Evolutionary conservation across 1,140 invertebrate species (phyloP).

Genomic region (Archegozetes longisetosus): DNA sequence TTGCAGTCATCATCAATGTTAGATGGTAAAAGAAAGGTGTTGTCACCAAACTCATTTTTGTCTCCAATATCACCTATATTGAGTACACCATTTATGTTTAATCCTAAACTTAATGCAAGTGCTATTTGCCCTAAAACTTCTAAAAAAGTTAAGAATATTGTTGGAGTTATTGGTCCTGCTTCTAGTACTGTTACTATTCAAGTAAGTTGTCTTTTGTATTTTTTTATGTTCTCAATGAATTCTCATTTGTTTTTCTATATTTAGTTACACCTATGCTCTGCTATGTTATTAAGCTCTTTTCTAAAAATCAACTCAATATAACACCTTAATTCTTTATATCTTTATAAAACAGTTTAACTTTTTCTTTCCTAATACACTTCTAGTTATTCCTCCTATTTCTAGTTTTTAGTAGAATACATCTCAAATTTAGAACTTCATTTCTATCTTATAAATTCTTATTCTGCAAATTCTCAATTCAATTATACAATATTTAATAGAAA

Average conservation of each 20-base stretch:
- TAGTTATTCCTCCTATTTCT: too few relatives aligned
- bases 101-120: slow-evolving; percentile 3
- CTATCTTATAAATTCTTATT: too few relatives aligned
- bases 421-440: too few relatives aligned
- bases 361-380: not conserved
- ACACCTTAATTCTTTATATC: not conserved
- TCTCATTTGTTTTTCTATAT: too few relatives aligned
- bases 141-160: slow-evolving; percentile 37
- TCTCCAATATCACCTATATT: slow-evolving; percentile 1
- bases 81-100: slow-evolving; percentile 26
- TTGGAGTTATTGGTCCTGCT: slow-evolving; percentile 52
- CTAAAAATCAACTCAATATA: slow-evolving; percentile 23
- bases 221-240: not conserved
- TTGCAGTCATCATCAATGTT: not conserved
- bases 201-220: slow-evolving; percentile 10
- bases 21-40: not conserved
- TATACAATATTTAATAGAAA: too few relatives aligned
- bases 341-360: not conserved
- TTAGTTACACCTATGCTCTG: not conserved
- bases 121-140: slow-evolving; percentile 21
- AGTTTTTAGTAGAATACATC: too few relatives aligned
- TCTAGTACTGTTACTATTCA: slow-evolving; percentile 48
- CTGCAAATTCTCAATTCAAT: too few relatives aligned
- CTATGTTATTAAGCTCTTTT: not conserved
- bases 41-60: not conserved